Conservation (phyloP, 2,797 vertebrate species). For the Gymnoscopelus microlampas region DNA sequence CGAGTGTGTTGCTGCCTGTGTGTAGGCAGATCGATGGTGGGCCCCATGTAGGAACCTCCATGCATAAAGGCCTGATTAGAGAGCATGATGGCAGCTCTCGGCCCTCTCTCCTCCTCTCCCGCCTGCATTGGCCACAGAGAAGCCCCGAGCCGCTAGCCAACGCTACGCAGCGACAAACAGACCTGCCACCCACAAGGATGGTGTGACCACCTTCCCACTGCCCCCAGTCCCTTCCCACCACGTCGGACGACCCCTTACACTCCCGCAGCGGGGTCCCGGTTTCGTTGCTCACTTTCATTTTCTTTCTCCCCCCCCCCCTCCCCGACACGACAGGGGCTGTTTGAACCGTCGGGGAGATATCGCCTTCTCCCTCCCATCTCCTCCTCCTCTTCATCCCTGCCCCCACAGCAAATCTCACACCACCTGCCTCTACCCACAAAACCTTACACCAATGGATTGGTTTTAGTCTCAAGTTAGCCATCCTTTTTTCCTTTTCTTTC, state of each 20-base stretch:
- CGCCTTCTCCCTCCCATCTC: slow-evolving; percentile 25
- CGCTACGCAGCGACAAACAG: slow-evolving; percentile 39
- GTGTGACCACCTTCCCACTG: slow-evolving; percentile 73
- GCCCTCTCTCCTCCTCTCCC: slow-evolving; percentile 61
- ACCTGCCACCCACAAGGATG: slow-evolving; percentile 63
- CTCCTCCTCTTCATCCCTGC: slow-evolving; percentile 11
- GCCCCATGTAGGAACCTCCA: slow-evolving; percentile 34
- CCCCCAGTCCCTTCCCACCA: slow-evolving; percentile 53
- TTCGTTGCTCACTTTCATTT: slow-evolving; percentile 53
- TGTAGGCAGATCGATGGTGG: slow-evolving; percentile 59
- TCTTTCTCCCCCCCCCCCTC: slow-evolving; percentile 31
- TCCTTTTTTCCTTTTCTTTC: slow-evolving; percentile 44
- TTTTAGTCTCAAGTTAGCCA: slow-evolving; percentile 50
- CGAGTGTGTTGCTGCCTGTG: slow-evolving; percentile 50
- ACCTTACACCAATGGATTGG: slow-evolving; percentile 40
- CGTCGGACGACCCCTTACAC: slow-evolving; percentile 65
- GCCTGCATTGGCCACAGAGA: slow-evolving; percentile 53
- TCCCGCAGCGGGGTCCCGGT: slow-evolving; percentile 44
- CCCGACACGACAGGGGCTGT: slow-evolving; percentile 17
- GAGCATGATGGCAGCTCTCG: slow-evolving; percentile 83
- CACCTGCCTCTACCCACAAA: too few species aligned
- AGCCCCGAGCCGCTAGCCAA: slow-evolving; percentile 70
- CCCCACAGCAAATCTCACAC: neutral
- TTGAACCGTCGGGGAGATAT: slow-evolving; percentile 45
- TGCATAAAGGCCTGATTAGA: slow-evolving; percentile 66